phyloP scores from a whole-genome alignment of 2,888 invertebrate species.

The Plagodis pulveraria region DNA sequence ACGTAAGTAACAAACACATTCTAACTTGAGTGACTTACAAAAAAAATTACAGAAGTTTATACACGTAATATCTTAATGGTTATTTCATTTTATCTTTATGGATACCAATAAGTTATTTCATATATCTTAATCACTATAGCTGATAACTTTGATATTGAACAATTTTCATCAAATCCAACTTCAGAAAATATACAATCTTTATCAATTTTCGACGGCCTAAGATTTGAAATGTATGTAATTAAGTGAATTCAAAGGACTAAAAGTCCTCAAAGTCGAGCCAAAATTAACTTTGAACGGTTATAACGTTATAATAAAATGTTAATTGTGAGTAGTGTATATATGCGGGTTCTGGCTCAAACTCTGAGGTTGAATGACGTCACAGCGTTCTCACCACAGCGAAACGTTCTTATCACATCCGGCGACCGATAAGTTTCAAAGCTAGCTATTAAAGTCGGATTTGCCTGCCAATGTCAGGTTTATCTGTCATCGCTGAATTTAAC shows the following conservation, averaged over 20 bases:
- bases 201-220: not conserved
- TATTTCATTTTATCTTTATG: no score
- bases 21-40: conserved; percentile 34
- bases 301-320: conserved; percentile 9
- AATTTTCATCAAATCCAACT: not conserved
- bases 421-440: no score
- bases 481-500: no score
- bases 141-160: conserved; percentile 29
- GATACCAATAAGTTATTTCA: no score
- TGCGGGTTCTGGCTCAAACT: no score
- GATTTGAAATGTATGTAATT: conserved; percentile 3
- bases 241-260: conserved; percentile 1
- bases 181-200: not conserved
- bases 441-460: no score
- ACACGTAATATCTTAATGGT: no score
- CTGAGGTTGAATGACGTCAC: no score
- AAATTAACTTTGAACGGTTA: conserved; percentile 16
- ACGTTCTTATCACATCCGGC: no score
- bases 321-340: no score
- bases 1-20: conserved; percentile 63
- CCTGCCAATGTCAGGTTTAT: no score
- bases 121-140: not conserved
- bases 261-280: conserved; percentile 7
- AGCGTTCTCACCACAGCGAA: no score
- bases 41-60: not conserved